Base-by-base conservation (phyloP, 2,888 invertebrate genomes). In the Caenorhabditis sinica region DNA sequence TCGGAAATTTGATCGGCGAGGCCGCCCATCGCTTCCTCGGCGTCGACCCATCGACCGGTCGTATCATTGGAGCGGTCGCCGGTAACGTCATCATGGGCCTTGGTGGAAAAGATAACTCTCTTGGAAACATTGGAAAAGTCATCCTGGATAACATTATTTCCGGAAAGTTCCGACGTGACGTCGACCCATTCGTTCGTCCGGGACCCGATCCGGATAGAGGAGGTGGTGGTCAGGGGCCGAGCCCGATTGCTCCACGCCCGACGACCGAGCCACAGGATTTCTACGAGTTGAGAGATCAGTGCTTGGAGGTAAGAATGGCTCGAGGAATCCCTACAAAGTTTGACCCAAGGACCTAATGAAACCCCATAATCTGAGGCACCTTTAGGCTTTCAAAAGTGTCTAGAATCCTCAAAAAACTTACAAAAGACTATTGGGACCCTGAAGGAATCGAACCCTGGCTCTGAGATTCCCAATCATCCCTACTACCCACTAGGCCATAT, bases 211-310 rank as follows among this genome's bases (percentile, higher is more conserved):
- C 81, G 28, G 61, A 81, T 15, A 75, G 86, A 65, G 69, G 77
- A 13, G 87, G 87, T 13, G 87, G 86, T 28, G 82, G 88, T 53
- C 76, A 87, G 81, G 72, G 90, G 63, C 81, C 90, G 79, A 60
- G 85, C 43, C 81, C 91, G 61, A 73, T 88, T 43, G 36, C 72
- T 28, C 80, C 91, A 79, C n/a, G 88, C 73, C 85, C 89, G 68
- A 69, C 91, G 61, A 58, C 84, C 25, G 83, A 86, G 56, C 92
- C 94, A 25, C 91, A 95, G 90, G 95, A 95, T 92, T 96, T 95
- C 92, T 94, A 95, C 87, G 94, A 94, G 83, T 93, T 96, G 60
- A 94, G 95, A 61, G 95, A 95, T 80, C 94, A 95, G 76, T 96
- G 96, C 93, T 93, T 96, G 15, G 80, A 60, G 80, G 36, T 66